Evolutionary conservation across 2,888 invertebrate species (phyloP), one percentile per base, ranked within the genome.

Genomic region (Carterocephalus palaemon): DNA sequence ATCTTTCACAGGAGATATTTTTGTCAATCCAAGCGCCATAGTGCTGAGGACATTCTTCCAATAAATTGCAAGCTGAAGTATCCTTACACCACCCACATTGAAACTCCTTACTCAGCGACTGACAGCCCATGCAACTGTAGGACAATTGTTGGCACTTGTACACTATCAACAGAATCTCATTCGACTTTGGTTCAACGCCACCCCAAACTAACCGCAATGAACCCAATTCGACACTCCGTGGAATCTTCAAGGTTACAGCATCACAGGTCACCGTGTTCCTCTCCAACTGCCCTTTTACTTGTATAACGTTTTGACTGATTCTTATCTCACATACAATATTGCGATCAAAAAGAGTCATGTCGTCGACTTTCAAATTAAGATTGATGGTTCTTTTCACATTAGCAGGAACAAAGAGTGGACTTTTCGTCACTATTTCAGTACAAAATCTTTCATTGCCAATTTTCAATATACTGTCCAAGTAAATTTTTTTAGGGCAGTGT

Each of bases 111-210:
- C 60, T 56, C 19, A 68, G 42, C 0, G 34, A 41, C 31, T 59
- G 57, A 23, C 67, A 68, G 4, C 55, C 53, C 1, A 45, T 8
- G 20, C 63, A 67, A 8, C 38, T 51, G 1, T 26, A 33, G 1
- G 62, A 62, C 49, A 66, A 55, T 3, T 16, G 24, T 4, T 54
- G 53, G 34, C 72, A 71, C 7, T 52, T 55, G 17, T 67, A 70
- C 1, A 66, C 56, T 3, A 62, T 48, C 3, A 72, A 28, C 2
- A 69, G 48, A 2, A 70, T 29, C 39, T 58, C 52, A 36, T 72
- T 72, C 0, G 72, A 71, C 28, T 56, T 57, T 4, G 67, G 69
- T 16, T 68, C 64, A 2, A 55, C 59, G 12, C 69, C 64, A 0
- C 67, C 66, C 69, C 68, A 70, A 5, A 59, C 33, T 8, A 72